phyloP scores from a whole-genome alignment of 2,888 invertebrate genomes.

The Cephus spinipes region DNA sequence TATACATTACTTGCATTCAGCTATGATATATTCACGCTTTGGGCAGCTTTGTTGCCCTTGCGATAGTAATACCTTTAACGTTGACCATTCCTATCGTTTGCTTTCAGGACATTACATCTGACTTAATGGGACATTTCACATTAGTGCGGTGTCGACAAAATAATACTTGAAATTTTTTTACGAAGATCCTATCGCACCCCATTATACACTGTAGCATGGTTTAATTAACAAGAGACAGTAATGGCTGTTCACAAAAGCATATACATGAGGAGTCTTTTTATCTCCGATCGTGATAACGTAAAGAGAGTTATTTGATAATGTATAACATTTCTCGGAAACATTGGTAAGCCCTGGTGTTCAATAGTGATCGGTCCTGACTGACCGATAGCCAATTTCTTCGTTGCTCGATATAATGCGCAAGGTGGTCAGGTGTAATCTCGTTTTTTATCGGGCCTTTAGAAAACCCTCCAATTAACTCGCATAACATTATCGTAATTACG shows the following conservation, averaged over 20 bases:
- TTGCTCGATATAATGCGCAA: conserved; percentile 39
- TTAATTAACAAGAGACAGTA: not conserved
- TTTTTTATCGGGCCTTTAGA: conserved; percentile 53
- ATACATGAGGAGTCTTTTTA: not conserved
- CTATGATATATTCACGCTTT: conserved; percentile 42
- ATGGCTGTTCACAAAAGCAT: not conserved
- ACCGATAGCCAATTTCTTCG: conserved; percentile 53
- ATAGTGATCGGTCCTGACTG: not conserved
- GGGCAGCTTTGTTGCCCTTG: conserved; percentile 36
- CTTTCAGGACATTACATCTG: not conserved
- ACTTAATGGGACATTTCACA: not conserved
- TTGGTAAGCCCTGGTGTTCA: not conserved
- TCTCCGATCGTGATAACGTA: not conserved
- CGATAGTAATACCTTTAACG: not conserved
- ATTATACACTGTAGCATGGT: not conserved
- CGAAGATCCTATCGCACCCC: not conserved
- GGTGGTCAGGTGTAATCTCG: conserved; percentile 48
- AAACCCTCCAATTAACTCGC: conserved; percentile 60
- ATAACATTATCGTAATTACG: conserved; percentile 61
- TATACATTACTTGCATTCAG: conserved; percentile 52
- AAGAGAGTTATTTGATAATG: too few species aligned
- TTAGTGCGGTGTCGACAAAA: not conserved
- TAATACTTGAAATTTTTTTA: not conserved
- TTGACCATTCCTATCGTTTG: not conserved
- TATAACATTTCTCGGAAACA: too few species aligned